Evolutionary conservation across 2,888 invertebrate species (phyloP), one percentile per base, ranked within the genome.

Genomic region (Eristalis pertinax): DNA sequence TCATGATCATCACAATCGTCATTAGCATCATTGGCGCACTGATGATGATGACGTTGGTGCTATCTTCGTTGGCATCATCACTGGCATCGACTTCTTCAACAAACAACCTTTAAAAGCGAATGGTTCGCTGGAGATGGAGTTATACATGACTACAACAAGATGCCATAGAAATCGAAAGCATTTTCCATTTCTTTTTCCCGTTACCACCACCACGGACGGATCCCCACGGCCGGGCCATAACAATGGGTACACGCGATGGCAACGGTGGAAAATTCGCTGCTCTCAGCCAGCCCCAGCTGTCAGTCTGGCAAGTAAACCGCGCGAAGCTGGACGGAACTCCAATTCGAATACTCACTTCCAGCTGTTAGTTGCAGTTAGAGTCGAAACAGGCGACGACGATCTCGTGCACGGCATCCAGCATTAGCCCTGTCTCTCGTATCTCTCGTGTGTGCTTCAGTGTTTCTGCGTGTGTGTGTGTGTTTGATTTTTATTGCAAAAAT

Each of bases 151-250:
- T 15, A 50, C 58, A 24, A 63, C 62, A 41, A 80, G 79, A 84
- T 88, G 65, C 84, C 87, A 88, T 84, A 88, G 87, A 88, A 88
- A 88, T 81, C 87, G 87, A 88, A 88, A 88, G 87, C 84, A 88
- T 84, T 88, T 50, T 84, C 80, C 84, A 79, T 84, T 84, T 88
- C 80, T 84, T 88, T 84, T 83, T 84, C 80, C 84, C 87, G 84
- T 84, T 78, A 79, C 87, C 87, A 87, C 84, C 79, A 79, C 84
- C 84, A 78, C 43, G 75, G 63, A 78, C 43, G n/a, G 50, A 19
- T 75, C 82, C 74, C 84, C 84, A 76, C 77, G 74, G 43, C 60
- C 64, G 43, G 58, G 65, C 56, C 74, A 24, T 60, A 84, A 75
- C 81, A 70, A 83, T 82, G 73, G 73, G 22, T 58, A 22, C 72